These are phyloP conservation scores for Macrochelys suwanniensis DNA, from an alignment of 2,797 vertebrate species.

Conservation along the genomic window DNA sequence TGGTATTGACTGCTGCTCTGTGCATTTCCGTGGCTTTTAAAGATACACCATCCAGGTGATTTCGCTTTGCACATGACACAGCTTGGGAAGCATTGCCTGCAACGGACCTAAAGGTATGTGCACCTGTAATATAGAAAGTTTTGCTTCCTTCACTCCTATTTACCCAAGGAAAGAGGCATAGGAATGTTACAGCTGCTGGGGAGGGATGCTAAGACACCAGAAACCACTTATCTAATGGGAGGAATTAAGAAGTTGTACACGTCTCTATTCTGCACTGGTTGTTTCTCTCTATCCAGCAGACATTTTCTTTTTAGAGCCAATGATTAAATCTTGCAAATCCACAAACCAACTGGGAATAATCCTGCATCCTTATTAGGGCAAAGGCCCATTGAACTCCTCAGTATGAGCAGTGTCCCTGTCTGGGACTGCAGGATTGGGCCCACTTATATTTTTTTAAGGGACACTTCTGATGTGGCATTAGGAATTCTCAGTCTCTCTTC, in stretches of 20 bases:
- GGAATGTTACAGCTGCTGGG: background rate
- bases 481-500: background rate
- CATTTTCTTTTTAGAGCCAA: background rate
- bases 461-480: background rate
- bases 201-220: background rate
- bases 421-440: background rate
- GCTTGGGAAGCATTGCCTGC: constrained; percentile 44
- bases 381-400: background rate
- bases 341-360: background rate
- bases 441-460: background rate
- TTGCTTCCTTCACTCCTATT: background rate
- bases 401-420: background rate
- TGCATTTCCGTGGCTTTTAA: constrained; percentile 81
- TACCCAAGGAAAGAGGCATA: background rate
- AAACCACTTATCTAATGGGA: background rate
- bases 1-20: constrained; percentile 87
- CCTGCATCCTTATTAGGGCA: background rate
- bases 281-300: background rate
- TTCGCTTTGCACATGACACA: constrained; percentile 67
- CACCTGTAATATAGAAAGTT: background rate
- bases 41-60: constrained; percentile 79
- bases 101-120: background rate
- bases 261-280: background rate
- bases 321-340: background rate
- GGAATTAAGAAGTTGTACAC: background rate